These are phyloP conservation scores for Polyodon spathula DNA, from an alignment of 2,113 vertebrate species.

Conservation along the genomic window DNA sequence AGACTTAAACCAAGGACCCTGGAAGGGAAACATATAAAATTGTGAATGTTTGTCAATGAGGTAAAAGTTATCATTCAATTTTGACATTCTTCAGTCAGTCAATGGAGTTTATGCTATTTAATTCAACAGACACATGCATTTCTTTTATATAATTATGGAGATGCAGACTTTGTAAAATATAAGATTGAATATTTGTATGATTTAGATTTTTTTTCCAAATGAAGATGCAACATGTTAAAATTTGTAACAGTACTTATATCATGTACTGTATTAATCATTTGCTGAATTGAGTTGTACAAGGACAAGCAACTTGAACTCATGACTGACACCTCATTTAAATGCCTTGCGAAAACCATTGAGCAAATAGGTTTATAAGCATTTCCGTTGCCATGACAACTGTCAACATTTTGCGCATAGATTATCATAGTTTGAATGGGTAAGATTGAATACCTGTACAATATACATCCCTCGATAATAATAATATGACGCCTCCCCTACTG, in stretches of 20 bases:
- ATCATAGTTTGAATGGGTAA: background rate
- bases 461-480: too few relatives aligned
- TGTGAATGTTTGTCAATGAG: too few relatives aligned
- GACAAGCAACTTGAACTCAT: background rate
- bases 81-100: too few relatives aligned
- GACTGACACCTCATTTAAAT: background rate
- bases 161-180: background rate
- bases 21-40: too few relatives aligned
- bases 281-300: background rate
- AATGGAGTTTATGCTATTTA: too few relatives aligned
- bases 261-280: background rate
- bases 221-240: background rate
- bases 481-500: too few relatives aligned
- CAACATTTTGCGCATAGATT: slow-evolving; percentile 14
- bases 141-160: too few relatives aligned
- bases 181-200: background rate
- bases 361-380: slow-evolving; percentile 39
- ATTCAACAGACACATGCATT: too few relatives aligned
- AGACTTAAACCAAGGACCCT: too few relatives aligned
- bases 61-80: too few relatives aligned
- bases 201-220: background rate
- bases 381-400: slow-evolving; percentile 55
- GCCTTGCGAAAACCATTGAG: background rate
- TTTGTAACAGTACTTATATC: background rate
- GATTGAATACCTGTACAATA: too few relatives aligned